phyloP scores from a whole-genome alignment of 2,113 vertebrate genomes.

The Zootoca vivipara region DNA sequence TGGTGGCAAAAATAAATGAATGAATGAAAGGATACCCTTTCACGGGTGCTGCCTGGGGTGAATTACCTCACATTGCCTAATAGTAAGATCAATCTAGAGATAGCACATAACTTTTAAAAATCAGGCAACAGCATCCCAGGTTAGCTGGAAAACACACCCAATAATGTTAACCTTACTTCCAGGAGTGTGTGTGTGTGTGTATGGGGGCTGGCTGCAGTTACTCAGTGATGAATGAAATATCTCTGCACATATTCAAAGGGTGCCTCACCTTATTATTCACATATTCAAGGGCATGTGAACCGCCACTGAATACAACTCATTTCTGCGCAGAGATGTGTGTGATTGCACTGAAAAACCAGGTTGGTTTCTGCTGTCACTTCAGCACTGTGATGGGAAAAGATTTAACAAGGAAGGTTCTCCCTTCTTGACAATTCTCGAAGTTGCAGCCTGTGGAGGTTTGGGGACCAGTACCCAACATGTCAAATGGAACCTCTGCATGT shows the following conservation, averaged over 20 bases:
- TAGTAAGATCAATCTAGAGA: background rate
- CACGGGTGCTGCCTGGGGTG: background rate
- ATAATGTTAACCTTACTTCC: background rate
- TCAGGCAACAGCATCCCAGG: background rate
- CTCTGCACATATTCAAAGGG: background rate
- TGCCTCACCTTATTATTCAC: background rate
- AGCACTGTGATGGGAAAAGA: background rate
- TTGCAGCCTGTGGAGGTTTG: background rate
- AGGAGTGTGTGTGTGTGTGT: background rate
- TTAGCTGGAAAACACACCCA: background rate
- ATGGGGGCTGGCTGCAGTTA: background rate
- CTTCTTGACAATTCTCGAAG: background rate
- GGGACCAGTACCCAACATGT: no score
- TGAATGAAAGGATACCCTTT: background rate
- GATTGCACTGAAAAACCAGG: background rate
- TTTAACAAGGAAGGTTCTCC: background rate
- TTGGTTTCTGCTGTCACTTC: background rate
- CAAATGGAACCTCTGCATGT: background rate
- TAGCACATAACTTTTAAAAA: background rate
- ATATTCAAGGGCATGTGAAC: background rate
- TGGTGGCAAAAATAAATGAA: background rate
- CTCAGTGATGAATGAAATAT: background rate
- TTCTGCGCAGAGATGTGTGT: no score
- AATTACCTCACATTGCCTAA: background rate
- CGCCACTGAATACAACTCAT: background rate